A percentile compares a stretch with the other conserved stretches of the same genome.
Conservation (phyloP, 2,113 vertebrate species). For the Perognathus longimembris region DNA sequence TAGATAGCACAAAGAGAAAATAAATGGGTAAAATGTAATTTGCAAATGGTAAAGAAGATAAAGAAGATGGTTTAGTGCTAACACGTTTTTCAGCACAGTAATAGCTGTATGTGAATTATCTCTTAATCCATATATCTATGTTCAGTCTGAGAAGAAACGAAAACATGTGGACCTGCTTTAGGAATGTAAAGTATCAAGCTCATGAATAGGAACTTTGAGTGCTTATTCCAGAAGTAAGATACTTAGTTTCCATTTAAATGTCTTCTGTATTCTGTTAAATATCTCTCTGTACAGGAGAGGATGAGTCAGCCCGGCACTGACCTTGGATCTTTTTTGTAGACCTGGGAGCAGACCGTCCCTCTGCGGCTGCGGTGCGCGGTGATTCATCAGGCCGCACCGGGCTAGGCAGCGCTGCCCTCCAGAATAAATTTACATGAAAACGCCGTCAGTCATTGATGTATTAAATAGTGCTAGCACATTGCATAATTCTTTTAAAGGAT, state of each 20-base stretch:
- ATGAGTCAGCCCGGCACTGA: not conserved
- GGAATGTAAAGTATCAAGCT: not conserved
- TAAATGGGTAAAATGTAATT: not conserved
- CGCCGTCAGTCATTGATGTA: not conserved
- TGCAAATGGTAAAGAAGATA: not conserved
- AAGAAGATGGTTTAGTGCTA: not conserved
- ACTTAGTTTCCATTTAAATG: not conserved
- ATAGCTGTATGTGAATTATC: conserved; percentile 15
- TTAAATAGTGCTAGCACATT: not conserved
- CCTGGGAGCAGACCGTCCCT: not conserved
- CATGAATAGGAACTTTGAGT: not conserved
- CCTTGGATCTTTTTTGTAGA: not conserved
- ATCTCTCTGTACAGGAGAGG: not conserved
- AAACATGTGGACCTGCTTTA: not conserved
- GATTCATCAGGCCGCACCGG: too few species aligned
- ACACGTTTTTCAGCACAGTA: not conserved
- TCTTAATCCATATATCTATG: not conserved
- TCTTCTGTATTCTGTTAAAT: not conserved
- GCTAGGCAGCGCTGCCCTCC: not conserved
- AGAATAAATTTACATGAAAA: not conserved
- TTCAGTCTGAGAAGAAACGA: not conserved
- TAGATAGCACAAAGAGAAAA: not conserved
- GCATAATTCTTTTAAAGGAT: not conserved
- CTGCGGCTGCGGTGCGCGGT: too few species aligned
- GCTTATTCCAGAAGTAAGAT: not conserved